Evolutionary conservation across 1,140 invertebrate genomes (phyloP).

Genomic region (Cotesia typhae): DNA sequence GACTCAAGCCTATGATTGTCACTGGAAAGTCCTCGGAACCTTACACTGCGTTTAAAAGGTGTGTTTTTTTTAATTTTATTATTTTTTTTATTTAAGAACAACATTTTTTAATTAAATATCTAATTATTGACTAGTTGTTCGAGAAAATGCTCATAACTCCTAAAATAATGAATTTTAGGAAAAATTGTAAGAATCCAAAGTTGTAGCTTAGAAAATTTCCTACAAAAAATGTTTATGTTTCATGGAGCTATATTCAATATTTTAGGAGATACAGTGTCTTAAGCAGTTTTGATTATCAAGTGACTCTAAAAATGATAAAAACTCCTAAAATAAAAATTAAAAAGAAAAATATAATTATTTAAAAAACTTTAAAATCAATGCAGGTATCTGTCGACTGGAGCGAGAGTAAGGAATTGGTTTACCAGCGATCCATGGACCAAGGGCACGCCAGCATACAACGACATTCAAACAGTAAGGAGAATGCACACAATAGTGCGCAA

Average conservation of each 20-base stretch:
- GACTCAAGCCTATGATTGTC: conserved; percentile 71
- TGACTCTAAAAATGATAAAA: background rate
- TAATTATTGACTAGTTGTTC: no score
- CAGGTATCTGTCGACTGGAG: conserved; percentile 64
- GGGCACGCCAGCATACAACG: conserved; percentile 58
- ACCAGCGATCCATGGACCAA: conserved; percentile 62
- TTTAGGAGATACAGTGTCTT: no score
- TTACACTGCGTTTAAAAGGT: conserved; percentile 76
- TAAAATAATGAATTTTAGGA: no score
- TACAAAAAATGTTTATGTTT: no score
- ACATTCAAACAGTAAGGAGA: conserved; percentile 60
- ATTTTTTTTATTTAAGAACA: background rate
- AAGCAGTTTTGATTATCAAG: background rate
- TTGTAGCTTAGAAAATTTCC: no score
- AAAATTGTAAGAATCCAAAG: no score
- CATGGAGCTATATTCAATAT: no score
- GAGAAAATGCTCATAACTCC: no score
- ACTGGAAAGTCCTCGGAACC: conserved; percentile 72
- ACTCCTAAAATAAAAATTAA: background rate
- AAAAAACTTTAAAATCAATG: conserved; percentile 13
- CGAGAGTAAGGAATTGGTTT: conserved; percentile 66
- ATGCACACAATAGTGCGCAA: conserved; percentile 60
- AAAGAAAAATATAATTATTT: background rate
- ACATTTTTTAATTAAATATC: no score
- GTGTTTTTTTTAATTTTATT: conserved; percentile 47